These are phyloP conservation scores for Piaya cayana DNA, from an alignment of 2,113 vertebrate species.

Conservation along the genomic window DNA sequence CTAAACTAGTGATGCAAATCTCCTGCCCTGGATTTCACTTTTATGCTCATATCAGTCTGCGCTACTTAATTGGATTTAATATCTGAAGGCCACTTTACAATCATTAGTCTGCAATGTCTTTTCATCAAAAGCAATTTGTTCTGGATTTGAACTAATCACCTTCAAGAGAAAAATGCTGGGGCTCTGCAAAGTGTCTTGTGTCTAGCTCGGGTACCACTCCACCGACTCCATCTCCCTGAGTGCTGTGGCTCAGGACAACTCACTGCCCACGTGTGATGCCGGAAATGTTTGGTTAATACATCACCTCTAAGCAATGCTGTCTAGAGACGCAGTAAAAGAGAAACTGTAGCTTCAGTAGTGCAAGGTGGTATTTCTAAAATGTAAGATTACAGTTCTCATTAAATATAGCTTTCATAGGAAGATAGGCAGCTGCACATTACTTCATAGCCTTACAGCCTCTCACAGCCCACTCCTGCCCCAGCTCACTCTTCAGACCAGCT, in stretches of 20 bases:
- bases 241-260: not conserved
- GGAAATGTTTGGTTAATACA: not conserved
- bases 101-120: not conserved
- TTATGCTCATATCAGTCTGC: not conserved
- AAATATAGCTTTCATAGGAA: not conserved
- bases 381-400: not conserved
- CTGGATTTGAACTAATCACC: not conserved
- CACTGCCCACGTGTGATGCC: not conserved
- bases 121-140: not conserved
- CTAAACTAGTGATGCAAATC: not conserved
- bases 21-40: not conserved
- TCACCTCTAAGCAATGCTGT: not conserved
- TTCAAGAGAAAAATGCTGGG: not conserved
- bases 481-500: not conserved
- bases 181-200: not conserved
- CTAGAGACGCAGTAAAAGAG: not conserved
- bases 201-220: not conserved
- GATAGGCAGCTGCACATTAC: constrained; percentile 12
- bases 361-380: not conserved
- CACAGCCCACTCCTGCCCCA: not conserved
- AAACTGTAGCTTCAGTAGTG: not conserved
- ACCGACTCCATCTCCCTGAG: not conserved
- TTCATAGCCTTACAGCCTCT: not conserved
- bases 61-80: not conserved
- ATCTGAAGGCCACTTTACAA: not conserved